Conservation (phyloP, 2,113 vertebrate genomes). For the Solea senegalensis region DNA sequence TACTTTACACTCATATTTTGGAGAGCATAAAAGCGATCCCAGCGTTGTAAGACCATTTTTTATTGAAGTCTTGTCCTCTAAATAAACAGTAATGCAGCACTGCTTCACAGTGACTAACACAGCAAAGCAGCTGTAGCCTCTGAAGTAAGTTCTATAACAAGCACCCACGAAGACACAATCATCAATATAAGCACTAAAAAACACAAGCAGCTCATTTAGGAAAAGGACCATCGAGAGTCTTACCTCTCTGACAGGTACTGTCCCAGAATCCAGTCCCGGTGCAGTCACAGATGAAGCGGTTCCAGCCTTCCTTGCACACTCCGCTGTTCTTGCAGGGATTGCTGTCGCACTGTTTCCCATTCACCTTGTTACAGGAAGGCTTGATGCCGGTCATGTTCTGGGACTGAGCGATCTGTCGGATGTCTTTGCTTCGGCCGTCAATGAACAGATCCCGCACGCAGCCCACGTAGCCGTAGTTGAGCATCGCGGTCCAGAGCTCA, state of each 20-base stretch:
- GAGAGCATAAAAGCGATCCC: background rate
- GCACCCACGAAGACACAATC: too few relatives aligned
- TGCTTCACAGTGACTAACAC: background rate
- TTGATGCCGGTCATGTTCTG: slow-evolving; percentile 92
- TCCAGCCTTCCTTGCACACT: slow-evolving; percentile 94
- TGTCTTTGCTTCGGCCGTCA: slow-evolving; percentile 95
- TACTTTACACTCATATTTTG: slow-evolving; percentile 3
- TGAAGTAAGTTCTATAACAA: background rate
- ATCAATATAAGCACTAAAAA: background rate
- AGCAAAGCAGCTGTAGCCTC: background rate
- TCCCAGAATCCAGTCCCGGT: slow-evolving; percentile 94
- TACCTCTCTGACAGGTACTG: slow-evolving; percentile 92
- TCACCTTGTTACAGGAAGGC: slow-evolving; percentile 88
- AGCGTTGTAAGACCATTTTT: slow-evolving; percentile 6
- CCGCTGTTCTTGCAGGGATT: slow-evolving; percentile 94
- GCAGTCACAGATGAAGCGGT: slow-evolving; percentile 96
- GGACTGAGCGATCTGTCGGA: slow-evolving; percentile 90
- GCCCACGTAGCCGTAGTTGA: slow-evolving; percentile 97
- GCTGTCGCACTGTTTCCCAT: slow-evolving; percentile 92
- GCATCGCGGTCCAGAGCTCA: slow-evolving; percentile 97
- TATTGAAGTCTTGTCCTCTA: background rate
- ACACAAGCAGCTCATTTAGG: background rate
- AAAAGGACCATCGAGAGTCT: slow-evolving; percentile 22
- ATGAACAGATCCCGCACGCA: slow-evolving; percentile 97
- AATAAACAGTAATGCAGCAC: slow-evolving; percentile 10